These are phyloP conservation scores for Pampus argenteus DNA, from an alignment of 2,797 vertebrate species.

Conservation along the genomic window DNA sequence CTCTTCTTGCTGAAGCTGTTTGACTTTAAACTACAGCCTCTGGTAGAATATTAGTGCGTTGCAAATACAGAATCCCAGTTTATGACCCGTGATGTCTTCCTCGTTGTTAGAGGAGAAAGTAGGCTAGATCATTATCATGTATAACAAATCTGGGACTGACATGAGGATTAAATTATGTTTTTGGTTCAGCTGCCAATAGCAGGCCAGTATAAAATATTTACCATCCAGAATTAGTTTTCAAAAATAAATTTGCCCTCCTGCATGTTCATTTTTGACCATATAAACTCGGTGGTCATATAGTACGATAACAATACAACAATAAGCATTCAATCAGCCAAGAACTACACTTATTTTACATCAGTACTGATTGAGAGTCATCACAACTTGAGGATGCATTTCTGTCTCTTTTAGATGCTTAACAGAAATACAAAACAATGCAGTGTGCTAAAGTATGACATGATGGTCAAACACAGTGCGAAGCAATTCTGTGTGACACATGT, in stretches of 20 bases:
- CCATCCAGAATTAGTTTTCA: conserved; percentile 2
- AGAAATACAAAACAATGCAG: neutral
- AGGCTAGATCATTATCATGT: conserved; percentile 22
- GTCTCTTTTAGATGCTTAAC: too few relatives aligned
- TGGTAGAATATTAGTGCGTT: conserved; percentile 54
- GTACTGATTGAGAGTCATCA: too few relatives aligned
- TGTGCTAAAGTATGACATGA: neutral
- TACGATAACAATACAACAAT: too few relatives aligned
- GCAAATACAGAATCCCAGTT: conserved; percentile 41
- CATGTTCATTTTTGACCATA: too few relatives aligned
- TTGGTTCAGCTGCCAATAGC: conserved; percentile 36
- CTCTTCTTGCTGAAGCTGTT: conserved; percentile 51
- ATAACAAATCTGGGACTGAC: conserved; percentile 45
- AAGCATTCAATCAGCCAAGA: too few relatives aligned
- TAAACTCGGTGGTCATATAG: too few relatives aligned
- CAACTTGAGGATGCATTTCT: too few relatives aligned
- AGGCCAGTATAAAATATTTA: conserved; percentile 52
- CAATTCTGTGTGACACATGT: neutral
- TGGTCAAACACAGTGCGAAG: conserved; percentile 29
- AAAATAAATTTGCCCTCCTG: conserved; percentile 48
- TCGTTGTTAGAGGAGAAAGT: conserved; percentile 26
- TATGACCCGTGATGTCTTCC: conserved; percentile 60
- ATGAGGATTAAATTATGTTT: conserved; percentile 50
- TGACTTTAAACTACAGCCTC: conserved; percentile 53
- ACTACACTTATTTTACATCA: too few relatives aligned